Conservation (phyloP, 2,113 vertebrate species). For the Alaudala cheleensis region DNA sequence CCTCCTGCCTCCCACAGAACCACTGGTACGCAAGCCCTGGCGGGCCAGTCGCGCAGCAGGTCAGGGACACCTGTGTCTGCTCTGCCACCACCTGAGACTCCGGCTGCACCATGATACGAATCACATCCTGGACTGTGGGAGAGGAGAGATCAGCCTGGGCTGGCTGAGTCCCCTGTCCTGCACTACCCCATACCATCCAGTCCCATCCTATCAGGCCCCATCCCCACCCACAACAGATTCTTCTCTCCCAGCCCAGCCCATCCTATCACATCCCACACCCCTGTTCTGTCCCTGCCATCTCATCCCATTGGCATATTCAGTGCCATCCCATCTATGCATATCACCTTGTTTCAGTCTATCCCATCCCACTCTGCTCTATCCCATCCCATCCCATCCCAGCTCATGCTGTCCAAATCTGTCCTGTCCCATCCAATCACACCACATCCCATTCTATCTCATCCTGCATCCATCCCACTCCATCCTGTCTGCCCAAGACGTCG, state of each 20-base stretch:
- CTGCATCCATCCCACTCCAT: not conserved
- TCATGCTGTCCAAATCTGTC: not conserved
- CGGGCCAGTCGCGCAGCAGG: constrained; percentile 71
- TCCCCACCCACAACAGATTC: not conserved
- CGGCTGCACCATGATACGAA: constrained; percentile 76
- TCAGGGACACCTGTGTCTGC: constrained; percentile 69
- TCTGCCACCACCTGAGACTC: constrained; percentile 62
- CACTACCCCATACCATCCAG: not conserved
- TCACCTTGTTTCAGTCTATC: not conserved
- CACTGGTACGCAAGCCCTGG: constrained; percentile 80
- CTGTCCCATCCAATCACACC: not conserved
- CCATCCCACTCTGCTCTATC: too few species aligned
- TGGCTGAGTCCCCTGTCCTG: accelerated
- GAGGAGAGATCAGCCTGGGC: not conserved
- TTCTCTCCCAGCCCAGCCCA: not conserved
- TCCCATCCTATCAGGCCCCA: not conserved
- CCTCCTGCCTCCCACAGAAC: constrained; percentile 83
- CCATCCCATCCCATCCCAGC: too few species aligned
- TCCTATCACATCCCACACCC: not conserved
- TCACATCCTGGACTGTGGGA: constrained; percentile 61
- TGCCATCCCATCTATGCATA: not conserved
- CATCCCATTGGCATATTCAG: not conserved
- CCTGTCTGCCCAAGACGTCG: accelerated
- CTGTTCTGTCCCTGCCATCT: not conserved
- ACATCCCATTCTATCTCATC: not conserved